Evolutionary conservation across 2,888 invertebrate genomes (phyloP).

Genomic region (Leucozona laternaria): DNA sequence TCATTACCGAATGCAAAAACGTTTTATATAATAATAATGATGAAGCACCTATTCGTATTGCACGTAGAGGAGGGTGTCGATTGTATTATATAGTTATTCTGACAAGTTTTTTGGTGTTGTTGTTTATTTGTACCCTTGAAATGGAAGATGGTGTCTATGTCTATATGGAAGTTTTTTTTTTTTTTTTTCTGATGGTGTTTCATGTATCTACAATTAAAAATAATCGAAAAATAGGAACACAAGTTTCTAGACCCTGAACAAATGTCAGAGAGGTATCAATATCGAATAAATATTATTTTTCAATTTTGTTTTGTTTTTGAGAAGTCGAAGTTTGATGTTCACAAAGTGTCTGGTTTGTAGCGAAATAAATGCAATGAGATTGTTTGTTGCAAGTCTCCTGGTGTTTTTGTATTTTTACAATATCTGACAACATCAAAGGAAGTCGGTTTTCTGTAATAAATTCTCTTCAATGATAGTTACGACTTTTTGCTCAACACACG

Average conservation of each 20-base stretch:
- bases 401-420: background rate
- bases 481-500: background rate
- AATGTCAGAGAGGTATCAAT: background rate
- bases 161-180: background rate
- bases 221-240: background rate
- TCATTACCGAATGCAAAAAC: constrained; percentile 58
- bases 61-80: background rate
- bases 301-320: background rate
- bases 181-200: background rate
- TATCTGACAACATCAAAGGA: background rate
- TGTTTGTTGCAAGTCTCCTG: too few relatives aligned
- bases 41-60: background rate
- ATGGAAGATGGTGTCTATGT: background rate
- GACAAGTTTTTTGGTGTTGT: background rate
- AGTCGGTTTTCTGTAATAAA: background rate
- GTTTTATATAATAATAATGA: background rate
- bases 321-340: background rate
- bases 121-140: background rate
- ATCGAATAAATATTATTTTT: background rate
- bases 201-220: background rate
- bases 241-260: background rate
- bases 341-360: background rate
- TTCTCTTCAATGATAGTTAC: background rate
- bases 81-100: background rate
- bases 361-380: too few relatives aligned